phyloP scores from a whole-genome alignment of 1,140 invertebrate genomes.

The Penaeus indicus region DNA sequence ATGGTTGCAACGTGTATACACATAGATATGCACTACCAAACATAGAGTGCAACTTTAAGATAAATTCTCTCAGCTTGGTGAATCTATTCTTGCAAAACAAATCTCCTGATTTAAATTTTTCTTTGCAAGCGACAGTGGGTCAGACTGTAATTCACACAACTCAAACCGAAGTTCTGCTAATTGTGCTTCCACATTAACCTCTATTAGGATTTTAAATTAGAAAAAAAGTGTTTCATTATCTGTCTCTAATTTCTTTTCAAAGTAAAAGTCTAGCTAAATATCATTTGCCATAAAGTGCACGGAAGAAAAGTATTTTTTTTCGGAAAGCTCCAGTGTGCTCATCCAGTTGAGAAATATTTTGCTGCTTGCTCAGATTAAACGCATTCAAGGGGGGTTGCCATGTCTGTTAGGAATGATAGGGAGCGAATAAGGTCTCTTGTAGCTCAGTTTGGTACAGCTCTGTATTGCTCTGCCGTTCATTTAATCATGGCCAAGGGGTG shows the following conservation, averaged over 20 bases:
- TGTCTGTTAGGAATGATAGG: neutral
- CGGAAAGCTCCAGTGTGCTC: slow-evolving; percentile 38
- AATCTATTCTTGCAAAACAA: slow-evolving; percentile 35
- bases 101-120: slow-evolving; percentile 44
- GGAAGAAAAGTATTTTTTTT: slow-evolving; percentile 36
- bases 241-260: slow-evolving; percentile 29
- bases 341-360: slow-evolving; percentile 36
- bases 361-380: slow-evolving; percentile 28
- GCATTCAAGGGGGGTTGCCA: slow-evolving; percentile 28
- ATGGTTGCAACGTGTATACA: slow-evolving; percentile 10
- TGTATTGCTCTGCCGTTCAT: slow-evolving; percentile 44
- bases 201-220: slow-evolving; percentile 32
- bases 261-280: slow-evolving; percentile 40
- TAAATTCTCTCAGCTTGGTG: slow-evolving; percentile 29
- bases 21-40: neutral
- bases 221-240: slow-evolving; percentile 24
- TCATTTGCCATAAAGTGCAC: slow-evolving; percentile 39
- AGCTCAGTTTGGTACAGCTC: slow-evolving; percentile 37
- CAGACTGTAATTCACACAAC: slow-evolving; percentile 42
- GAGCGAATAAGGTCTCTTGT: slow-evolving; percentile 40
- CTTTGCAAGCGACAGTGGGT: slow-evolving; percentile 48
- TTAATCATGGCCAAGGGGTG: slow-evolving; percentile 9
- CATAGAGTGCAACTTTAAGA: neutral
- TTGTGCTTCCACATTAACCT: slow-evolving; percentile 39
- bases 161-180: slow-evolving; percentile 45